Evolutionary conservation across 2,113 vertebrate species (phyloP), one percentile per base, ranked within the genome.

Genomic region (Phalacrocorax aristotelis): DNA sequence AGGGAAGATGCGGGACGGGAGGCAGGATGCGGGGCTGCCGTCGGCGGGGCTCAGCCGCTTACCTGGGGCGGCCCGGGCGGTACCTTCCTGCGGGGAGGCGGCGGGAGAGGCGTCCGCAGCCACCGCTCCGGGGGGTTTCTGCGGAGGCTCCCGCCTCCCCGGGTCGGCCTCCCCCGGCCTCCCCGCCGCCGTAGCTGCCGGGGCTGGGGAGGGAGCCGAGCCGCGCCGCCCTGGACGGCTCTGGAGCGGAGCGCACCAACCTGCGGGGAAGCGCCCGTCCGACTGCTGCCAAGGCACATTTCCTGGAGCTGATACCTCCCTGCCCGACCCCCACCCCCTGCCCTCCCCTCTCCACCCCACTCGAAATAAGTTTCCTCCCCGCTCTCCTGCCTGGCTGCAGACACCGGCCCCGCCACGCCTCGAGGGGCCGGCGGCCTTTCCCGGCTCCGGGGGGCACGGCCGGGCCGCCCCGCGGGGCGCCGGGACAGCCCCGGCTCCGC

Each of bases 311-410:
- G 82, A 94, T 85, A 92, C 88, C 80, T 89, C 94, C 93, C 92
- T 82, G 87, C 66, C 84, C 82, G 80, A 54, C 75, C 90, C 89
- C 84, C 57, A 76, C 95, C 90, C 90, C 49, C 87, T 74, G 49
- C 84, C 95, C 93, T 69, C 92, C 90, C 85, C 79, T 65, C 86
- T 76, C 92, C 94, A 80, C 92, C 76, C 84, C 84, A 88, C 88
- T 71, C 88, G 83, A 74, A 95, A 92, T 83, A 90, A 94, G 93
- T 88, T 89, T 86, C 96, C 96, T 92, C 95, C 96, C 90, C 92
- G 70, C 64, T 86, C 92, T 92, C 86, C 89, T 94, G 91, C 95
- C 95, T 96, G 85, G 55, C 85, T 79, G 58, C 71, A 79, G 75
- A 30, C 93, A 90, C 21, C 71, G 68, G 80, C 71, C 83, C 83